Conservation (phyloP, 1,140 invertebrate genomes). For the Chelonus insularis region DNA sequence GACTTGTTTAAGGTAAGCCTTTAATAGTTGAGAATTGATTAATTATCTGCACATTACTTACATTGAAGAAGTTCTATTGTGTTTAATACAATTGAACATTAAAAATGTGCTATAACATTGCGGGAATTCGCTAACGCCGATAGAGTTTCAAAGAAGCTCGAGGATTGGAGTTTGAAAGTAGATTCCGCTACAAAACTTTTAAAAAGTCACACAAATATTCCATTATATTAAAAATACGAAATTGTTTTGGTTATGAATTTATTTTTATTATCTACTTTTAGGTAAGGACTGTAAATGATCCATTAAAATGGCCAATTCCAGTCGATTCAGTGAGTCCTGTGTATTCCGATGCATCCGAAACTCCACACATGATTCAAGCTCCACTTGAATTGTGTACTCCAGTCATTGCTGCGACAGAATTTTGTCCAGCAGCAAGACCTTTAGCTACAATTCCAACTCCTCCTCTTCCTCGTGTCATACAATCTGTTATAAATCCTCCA, state of each 20-base stretch:
- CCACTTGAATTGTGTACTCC: constrained; percentile 29
- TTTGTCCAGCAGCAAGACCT: constrained; percentile 63
- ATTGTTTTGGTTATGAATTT: not conserved
- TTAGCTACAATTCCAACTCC: constrained; percentile 68
- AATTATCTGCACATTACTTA: constrained; percentile 67
- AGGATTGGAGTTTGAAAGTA: constrained; percentile 27
- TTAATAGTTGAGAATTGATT: too few relatives aligned
- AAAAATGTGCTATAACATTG: constrained; percentile 19
- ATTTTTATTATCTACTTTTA: not conserved
- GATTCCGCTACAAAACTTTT: constrained; percentile 2
- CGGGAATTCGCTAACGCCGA: constrained; percentile 23
- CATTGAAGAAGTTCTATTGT: not conserved
- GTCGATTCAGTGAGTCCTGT: constrained; percentile 59
- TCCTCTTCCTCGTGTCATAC: constrained; percentile 63
- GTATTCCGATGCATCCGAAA: constrained; percentile 52
- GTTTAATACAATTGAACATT: not conserved
- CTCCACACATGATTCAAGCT: constrained; percentile 14
- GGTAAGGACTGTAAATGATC: constrained; percentile 69
- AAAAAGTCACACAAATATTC: not conserved
- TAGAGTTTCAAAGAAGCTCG: constrained; percentile 8
- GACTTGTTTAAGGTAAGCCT: constrained; percentile 71
- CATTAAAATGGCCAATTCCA: constrained; percentile 83
- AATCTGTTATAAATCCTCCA: constrained; percentile 30
- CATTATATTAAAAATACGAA: too few relatives aligned
- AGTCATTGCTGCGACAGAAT: constrained; percentile 33